Percentiles rank a stretch among this genome's conserved stretches.
These are phyloP conservation scores for Antedon bifida DNA, from an alignment of 35 echinoderm and acorn worm genomes.

Conservation along the genomic window DNA sequence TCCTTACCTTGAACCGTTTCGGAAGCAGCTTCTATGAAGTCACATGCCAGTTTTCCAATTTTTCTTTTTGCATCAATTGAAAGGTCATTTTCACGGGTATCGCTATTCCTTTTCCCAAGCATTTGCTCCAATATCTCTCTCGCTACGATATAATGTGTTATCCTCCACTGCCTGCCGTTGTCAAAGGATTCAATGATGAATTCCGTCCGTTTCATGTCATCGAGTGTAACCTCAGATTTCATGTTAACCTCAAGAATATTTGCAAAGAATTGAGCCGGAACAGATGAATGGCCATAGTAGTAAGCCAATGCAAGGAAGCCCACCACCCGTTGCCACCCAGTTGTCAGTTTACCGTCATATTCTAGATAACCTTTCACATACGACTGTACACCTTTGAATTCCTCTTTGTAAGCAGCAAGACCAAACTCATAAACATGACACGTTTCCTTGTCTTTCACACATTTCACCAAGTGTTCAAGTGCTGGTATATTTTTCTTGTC, in stretches of 20 bases:
- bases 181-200: slow-evolving; percentile 14
- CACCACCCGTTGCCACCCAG: slow-evolving; percentile 12
- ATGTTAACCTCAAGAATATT: slow-evolving; percentile 9
- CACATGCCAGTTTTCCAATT: not conserved
- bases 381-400: slow-evolving; percentile 8
- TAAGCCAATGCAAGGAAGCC: slow-evolving; percentile 18
- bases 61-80: not conserved
- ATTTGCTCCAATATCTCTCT: slow-evolving; percentile 31
- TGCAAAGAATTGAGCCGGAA: slow-evolving; percentile 25
- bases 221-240: not conserved
- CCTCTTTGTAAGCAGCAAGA: not conserved
- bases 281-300: slow-evolving; percentile 18
- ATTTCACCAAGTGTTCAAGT: not conserved
- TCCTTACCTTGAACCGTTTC: not conserved
- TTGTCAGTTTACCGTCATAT: no score
- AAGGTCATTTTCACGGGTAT: not conserved
- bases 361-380: slow-evolving; percentile 21
- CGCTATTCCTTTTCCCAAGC: not conserved
- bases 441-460: not conserved
- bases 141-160: slow-evolving; percentile 30
- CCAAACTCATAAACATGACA: slow-evolving; percentile 38
- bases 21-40: slow-evolving; percentile 1
- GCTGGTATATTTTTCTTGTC: not conserved
- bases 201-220: slow-evolving; percentile 1
- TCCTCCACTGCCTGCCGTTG: slow-evolving; percentile 8